A percentile compares a stretch with the other conserved stretches of the same genome.
Conservation (phyloP, 2,888 invertebrate genomes). For the Diaprepes abbreviatus region DNA sequence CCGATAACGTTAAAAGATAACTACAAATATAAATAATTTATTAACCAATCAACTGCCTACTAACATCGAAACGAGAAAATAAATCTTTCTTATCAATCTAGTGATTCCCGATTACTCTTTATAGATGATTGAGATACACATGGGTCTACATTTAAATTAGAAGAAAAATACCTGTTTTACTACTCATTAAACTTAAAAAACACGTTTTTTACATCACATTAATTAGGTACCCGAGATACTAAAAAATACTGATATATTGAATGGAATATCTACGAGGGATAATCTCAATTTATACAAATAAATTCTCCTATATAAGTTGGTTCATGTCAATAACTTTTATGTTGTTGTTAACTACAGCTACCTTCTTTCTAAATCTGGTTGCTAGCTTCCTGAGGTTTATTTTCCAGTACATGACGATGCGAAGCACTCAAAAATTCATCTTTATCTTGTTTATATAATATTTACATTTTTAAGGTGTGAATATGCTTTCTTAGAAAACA, state of each 20-base stretch:
- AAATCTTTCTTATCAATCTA: constrained; percentile 9
- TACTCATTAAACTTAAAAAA: constrained; percentile 17
- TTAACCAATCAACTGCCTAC: constrained; percentile 1
- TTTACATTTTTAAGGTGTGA: too few relatives aligned
- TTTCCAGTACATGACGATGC: too few relatives aligned
- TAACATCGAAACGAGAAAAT: not conserved
- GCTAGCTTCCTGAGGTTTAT: too few relatives aligned
- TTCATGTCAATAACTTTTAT: too few relatives aligned
- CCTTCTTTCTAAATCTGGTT: too few relatives aligned
- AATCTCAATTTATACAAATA: too few relatives aligned
- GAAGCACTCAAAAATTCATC: too few relatives aligned
- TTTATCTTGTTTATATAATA: too few relatives aligned
- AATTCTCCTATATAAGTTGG: too few relatives aligned
- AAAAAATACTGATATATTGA: constrained; percentile 4
- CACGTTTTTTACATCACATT: constrained; percentile 23
- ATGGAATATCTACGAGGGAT: not conserved
- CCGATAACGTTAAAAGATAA: not conserved
- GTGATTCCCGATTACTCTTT: not conserved
- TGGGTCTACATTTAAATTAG: constrained; percentile 17
- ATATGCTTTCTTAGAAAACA: too few relatives aligned
- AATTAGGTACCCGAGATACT: not conserved
- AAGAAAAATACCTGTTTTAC: constrained; percentile 23
- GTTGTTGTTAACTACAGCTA: too few relatives aligned
- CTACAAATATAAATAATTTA: not conserved
- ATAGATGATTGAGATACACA: constrained; percentile 25